Percentiles rank a stretch among this genome's conserved stretches.
Conservation (phyloP, 2,888 invertebrate genomes). For the Hetaerina titia region DNA sequence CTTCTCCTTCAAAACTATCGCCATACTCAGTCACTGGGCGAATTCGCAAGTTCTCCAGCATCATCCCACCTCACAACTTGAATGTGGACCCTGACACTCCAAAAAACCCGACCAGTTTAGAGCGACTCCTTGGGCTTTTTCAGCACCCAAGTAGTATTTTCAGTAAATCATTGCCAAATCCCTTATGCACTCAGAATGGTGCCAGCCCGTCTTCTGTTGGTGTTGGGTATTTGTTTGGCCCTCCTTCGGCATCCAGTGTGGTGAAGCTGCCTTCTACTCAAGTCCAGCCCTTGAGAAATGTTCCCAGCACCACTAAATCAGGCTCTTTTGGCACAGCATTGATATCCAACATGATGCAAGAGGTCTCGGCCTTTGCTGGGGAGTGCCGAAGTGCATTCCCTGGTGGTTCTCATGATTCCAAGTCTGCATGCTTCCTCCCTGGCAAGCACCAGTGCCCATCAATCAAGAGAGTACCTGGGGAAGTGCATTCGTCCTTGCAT, state of each 20-base stretch:
- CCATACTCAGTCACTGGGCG: conserved; percentile 73
- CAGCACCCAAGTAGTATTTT: conserved; percentile 78
- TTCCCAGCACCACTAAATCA: background rate
- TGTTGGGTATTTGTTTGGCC: background rate
- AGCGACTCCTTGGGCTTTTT: conserved; percentile 83
- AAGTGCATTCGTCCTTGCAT: too few species aligned
- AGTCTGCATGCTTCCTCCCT: too few species aligned
- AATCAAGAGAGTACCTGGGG: too few species aligned
- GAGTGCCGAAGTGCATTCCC: background rate
- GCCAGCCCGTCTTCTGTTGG: background rate
- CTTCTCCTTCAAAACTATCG: background rate
- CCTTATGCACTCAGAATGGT: background rate
- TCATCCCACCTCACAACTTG: conserved; percentile 78
- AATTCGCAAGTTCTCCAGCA: conserved; percentile 82
- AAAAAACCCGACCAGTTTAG: conserved; percentile 81
- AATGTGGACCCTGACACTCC: conserved; percentile 75
- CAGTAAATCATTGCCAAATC: conserved; percentile 50
- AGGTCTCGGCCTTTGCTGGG: background rate
- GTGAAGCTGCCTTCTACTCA: background rate
- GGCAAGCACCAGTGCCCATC: too few species aligned
- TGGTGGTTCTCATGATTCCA: background rate
- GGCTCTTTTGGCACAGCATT: background rate
- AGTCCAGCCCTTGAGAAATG: background rate
- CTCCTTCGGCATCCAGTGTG: background rate
- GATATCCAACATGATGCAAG: conserved; percentile 27